Evolutionary conservation across 2,797 vertebrate genomes (phyloP), one percentile per base, ranked within the genome.

Genomic region (Myripristis jacobus): DNA sequence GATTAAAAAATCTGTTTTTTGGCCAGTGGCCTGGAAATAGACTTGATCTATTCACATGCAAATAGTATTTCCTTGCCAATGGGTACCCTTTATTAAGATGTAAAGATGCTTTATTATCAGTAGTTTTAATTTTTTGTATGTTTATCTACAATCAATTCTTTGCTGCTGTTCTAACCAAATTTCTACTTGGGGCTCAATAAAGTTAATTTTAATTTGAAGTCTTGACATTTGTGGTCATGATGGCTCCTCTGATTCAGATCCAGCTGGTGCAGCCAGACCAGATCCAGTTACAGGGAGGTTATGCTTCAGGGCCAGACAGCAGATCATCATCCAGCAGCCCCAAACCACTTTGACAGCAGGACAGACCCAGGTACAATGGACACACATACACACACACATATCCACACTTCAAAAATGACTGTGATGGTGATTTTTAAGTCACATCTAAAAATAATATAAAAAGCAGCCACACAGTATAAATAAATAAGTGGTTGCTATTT

Each of bases 251-350:
- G 12, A 41, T 41, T 16, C 38, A 97, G 96, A 97, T 97, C 82
- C 96, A 97, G 82, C 90, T 97, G 85, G 93, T 97, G 68, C 96
- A 96, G 47, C 96, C 95, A 15, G 94, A 96, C 53, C 96, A 97
- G 90, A 96, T 97, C 89, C 96, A 97, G 90, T 94, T 96, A 80
- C 96, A 96, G 84, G 95, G 95, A 47, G 95, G 96, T 11, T 96
- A 95, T 95, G 48, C 91, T 97, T 48, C 96, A 97, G 87, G 93
- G 96, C 13, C 95, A 96, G 89, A 62, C 96, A 97, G 79, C 96
- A 96, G 88, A 96, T 97, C 87, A 96, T 97, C 90, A 96, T 97
- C 87, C 96, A 97, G 82, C 96, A 97, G 87, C 96, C 95, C 41
- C 96, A 97, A 91, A 95, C 96, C 8, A 95, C 96, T 3, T 94